These are phyloP conservation scores for Maccullochella peelii DNA, from an alignment of 2,113 vertebrate species.

Conservation along the genomic window DNA sequence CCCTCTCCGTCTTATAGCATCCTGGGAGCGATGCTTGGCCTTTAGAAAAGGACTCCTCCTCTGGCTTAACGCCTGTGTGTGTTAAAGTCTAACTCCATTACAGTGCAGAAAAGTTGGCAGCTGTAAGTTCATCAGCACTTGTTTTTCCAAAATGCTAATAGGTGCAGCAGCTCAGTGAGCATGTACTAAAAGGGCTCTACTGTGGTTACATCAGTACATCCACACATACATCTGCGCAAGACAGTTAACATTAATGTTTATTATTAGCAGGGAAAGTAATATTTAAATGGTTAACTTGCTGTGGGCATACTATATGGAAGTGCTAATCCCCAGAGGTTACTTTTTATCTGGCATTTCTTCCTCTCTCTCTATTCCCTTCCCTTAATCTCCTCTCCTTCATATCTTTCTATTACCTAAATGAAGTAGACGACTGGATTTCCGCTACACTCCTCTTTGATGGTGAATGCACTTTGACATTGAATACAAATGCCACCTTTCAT, in stretches of 20 bases:
- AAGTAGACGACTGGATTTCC: conserved; percentile 63
- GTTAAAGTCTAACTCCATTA: conserved; percentile 15
- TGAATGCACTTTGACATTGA: conserved; percentile 74
- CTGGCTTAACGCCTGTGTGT: neutral
- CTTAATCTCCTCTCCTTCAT: conserved; percentile 62
- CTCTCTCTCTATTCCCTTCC: conserved; percentile 28
- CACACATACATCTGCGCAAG: conserved; percentile 1
- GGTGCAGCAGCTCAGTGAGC: neutral
- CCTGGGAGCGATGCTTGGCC: neutral
- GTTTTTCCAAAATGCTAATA: conserved; percentile 41
- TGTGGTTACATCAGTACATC: neutral
- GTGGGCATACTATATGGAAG: conserved; percentile 28
- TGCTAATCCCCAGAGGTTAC: conserved; percentile 58
- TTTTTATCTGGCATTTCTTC: conserved; percentile 63
- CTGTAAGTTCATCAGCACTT: conserved; percentile 12
- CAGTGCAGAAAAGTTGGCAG: conserved; percentile 18
- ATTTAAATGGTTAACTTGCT: conserved; percentile 52
- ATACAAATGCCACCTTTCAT: conserved; percentile 74
- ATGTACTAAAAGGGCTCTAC: neutral
- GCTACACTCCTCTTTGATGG: conserved; percentile 61
- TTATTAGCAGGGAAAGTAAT: conserved; percentile 10
- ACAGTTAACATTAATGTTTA: conserved; percentile 13
- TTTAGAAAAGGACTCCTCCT: neutral
- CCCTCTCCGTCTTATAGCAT: conserved; percentile 6
- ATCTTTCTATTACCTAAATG: conserved; percentile 72